Base-by-base conservation (phyloP, 1,140 invertebrate species). In the Pectinophora gossypiella region DNA sequence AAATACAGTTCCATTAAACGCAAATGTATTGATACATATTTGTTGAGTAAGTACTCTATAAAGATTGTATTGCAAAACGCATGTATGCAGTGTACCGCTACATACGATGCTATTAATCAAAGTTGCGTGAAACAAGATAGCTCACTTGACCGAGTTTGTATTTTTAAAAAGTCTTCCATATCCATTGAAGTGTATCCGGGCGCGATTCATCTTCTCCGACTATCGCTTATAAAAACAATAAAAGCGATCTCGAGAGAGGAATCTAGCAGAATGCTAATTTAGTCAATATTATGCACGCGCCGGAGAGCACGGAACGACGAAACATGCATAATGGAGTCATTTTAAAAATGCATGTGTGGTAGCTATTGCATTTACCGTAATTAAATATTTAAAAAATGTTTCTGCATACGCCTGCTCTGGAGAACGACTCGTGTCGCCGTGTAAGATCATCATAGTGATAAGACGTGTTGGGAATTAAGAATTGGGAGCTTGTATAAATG, bases 91-190 rank as follows among this genome's bases (percentile, higher is more conserved):
- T n/a, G n/a, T 22, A 42, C 19, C 38, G 19, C 23, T 56, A 52
- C 51, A 64, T 54, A 54, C 61, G 16, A 54, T 56, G 45, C 57
- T 36, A 67, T 60, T 68, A 59, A 68, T 68, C 65, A 64, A 6
- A 23, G 42, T n/a, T 13, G 27, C 48, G 56, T 61, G 51, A 42
- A 54, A 57, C 56, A 52, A 58, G 35, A 45, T 21, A 7, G 45
- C 27, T 18, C 55, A 63, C 62, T 65, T 58, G 63, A 65, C 63
- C 66, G 59, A 56, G 16, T 6, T 52, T 59, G 12, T 49, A 51
- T 38, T 51, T 55, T 59, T 64, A 59, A 62, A 59, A 57, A 55
- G 52, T 27, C 18, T 27, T 45, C 35, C 22, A 20, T 32, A 52
- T 21, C 42, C 42, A 44, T 45, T 21, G 42, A 44, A 20, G 27